These are phyloP conservation scores for Dynastes maya DNA, from an alignment of 2,888 invertebrate genomes.

Conservation along the genomic window DNA sequence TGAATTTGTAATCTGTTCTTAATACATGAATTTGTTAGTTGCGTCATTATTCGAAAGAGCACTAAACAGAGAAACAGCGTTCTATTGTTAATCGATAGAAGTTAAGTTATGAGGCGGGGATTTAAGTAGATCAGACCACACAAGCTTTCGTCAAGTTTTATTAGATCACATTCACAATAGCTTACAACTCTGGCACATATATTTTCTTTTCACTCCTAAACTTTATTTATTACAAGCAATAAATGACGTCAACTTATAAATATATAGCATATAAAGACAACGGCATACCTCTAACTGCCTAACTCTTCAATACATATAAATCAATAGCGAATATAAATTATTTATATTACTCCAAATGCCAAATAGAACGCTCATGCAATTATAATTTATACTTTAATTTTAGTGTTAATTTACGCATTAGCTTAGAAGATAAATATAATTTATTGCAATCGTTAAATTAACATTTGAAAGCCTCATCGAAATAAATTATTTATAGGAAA, in stretches of 20 bases:
- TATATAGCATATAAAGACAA: neutral
- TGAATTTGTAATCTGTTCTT: too few species aligned
- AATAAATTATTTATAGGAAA: too few species aligned
- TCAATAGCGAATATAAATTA: neutral
- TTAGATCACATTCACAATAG: neutral
- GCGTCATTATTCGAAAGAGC: too few species aligned
- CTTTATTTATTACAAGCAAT: constrained; percentile 2
- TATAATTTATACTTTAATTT: constrained; percentile 20
- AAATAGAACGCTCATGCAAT: neutral
- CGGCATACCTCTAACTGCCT: neutral
- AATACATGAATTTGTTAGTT: too few species aligned
- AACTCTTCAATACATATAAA: neutral
- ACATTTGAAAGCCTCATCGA: too few species aligned
- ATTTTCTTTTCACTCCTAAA: neutral
- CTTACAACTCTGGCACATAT: neutral
- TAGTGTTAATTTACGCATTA: constrained; percentile 15
- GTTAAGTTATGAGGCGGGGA: too few species aligned
- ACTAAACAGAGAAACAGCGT: too few species aligned
- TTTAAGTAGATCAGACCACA: too few species aligned
- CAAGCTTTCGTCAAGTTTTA: neutral
- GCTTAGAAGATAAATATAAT: constrained; percentile 9
- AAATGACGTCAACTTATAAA: constrained; percentile 7
- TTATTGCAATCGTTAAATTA: constrained; percentile 12
- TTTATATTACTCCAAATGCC: neutral
- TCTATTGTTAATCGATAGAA: too few species aligned